Conservation (phyloP, 2,113 vertebrate species). For the Phylloscopus trochilus region DNA sequence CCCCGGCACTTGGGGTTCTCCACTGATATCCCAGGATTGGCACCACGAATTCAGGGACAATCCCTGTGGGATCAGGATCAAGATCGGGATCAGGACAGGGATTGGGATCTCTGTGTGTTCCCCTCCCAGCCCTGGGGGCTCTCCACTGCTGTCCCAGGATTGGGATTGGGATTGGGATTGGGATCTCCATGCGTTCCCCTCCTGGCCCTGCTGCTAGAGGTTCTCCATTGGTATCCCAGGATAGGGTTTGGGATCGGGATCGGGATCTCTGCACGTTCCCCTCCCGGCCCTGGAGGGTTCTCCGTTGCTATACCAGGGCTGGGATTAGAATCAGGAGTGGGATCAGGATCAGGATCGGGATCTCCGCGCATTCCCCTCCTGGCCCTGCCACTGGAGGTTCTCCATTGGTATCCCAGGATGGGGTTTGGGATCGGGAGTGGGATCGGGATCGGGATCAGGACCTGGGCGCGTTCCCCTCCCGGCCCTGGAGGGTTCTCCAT, state of each 20-base stretch:
- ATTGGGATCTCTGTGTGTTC: no score
- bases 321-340: no score
- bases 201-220: no score
- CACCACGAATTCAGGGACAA: background rate
- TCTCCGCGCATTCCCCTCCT: background rate
- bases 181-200: background rate
- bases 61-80: rapidly evolving
- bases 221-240: background rate
- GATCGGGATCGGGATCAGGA: background rate
- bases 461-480: background rate
- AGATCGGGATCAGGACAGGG: background rate
- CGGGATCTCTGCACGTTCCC: no score
- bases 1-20: rapidly evolving
- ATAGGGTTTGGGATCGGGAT: background rate
- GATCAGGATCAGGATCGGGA: background rate
- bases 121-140: no score
- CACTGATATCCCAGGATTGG: background rate
- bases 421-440: background rate
- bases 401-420: background rate
- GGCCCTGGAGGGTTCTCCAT: background rate
- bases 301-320: no score
- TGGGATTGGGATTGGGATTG: no score
- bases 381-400: background rate
- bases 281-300: no score
- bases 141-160: no score